These are phyloP conservation scores for Mylabris phalerata DNA, from an alignment of 1,140 invertebrate species.

Conservation along the genomic window DNA sequence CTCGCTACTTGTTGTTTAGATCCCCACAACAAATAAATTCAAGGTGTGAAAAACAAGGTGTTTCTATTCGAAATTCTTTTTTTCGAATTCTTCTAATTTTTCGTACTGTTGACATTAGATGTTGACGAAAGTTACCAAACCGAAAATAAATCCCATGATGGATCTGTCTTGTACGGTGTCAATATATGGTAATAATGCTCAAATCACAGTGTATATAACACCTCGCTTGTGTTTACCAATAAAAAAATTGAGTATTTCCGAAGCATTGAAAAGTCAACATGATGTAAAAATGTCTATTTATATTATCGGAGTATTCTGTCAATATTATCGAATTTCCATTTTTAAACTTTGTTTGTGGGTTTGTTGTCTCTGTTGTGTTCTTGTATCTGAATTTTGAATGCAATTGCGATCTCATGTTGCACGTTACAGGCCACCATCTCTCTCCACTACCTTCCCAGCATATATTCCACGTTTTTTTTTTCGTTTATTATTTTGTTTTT, in stretches of 20 bases:
- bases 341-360: too few relatives aligned
- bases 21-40: too few relatives aligned
- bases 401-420: slow-evolving; percentile 25
- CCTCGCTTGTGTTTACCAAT: slow-evolving; percentile 5
- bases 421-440: background rate
- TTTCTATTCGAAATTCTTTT: too few relatives aligned
- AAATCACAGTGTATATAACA: slow-evolving; percentile 14
- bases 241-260: slow-evolving; percentile 7
- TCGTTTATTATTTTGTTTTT: slow-evolving; percentile 4
- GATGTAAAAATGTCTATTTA: slow-evolving; percentile 6
- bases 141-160: too few relatives aligned
- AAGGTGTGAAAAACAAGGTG: too few relatives aligned
- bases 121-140: too few relatives aligned
- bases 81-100: too few relatives aligned
- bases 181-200: background rate
- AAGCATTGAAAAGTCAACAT: slow-evolving; percentile 15
- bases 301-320: too few relatives aligned
- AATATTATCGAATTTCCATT: too few relatives aligned
- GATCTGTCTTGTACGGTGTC: too few relatives aligned
- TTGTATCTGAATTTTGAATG: background rate
- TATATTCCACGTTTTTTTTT: slow-evolving; percentile 12
- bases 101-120: too few relatives aligned
- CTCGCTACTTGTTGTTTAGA: too few relatives aligned
- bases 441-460: background rate
- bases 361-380: background rate